Conservation (phyloP, 2,113 vertebrate genomes). For the Shinisaurus crocodilurus region DNA sequence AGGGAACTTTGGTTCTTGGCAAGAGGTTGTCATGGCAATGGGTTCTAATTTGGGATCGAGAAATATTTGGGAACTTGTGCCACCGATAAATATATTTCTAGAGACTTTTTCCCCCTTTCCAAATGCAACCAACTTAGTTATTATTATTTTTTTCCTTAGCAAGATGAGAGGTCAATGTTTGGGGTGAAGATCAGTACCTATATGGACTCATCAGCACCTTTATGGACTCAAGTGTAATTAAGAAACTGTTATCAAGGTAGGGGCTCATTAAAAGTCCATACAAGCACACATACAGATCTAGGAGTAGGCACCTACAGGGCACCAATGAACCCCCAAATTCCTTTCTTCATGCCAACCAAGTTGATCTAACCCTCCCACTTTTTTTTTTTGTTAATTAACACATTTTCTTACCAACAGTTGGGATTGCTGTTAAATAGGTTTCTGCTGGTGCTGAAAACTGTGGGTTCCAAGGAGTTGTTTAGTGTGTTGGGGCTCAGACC, state of each 20-base stretch:
- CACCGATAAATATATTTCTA: constrained; percentile 9
- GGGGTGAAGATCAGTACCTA: too few species aligned
- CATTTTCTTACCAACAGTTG: too few species aligned
- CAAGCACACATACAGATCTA: neutral
- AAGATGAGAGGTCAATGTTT: neutral
- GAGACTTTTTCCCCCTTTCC: neutral
- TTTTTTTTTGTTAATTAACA: too few species aligned
- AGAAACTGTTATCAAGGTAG: neutral
- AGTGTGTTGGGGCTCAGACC: too few species aligned
- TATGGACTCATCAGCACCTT: too few species aligned
- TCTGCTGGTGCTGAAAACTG: too few species aligned
- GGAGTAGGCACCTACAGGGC: too few species aligned
- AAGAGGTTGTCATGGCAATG: constrained; percentile 65
- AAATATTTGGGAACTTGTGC: constrained; percentile 45
- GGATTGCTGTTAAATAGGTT: too few species aligned
- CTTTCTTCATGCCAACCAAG: too few species aligned
- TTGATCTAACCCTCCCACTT: too few species aligned
- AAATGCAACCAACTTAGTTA: neutral
- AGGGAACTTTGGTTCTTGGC: constrained; percentile 46
- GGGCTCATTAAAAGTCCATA: neutral
- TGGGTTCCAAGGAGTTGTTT: too few species aligned
- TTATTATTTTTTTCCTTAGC: neutral
- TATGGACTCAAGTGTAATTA: neutral
- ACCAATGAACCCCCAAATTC: too few species aligned
- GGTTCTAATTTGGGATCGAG: constrained; percentile 58